A percentile compares a stretch with the other conserved stretches of the same genome.
Conservation (phyloP, 2,113 vertebrate species). For the Oryctolagus cuniculus region mOryCun1.1 NC_091450.1:66441501-66442000, state of each 20-base stretch:
- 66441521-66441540: slow-evolving; percentile 53
- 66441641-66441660: slow-evolving; percentile 75
- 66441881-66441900: not conserved
- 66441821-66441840: slow-evolving; percentile 87
- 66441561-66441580: slow-evolving; percentile 61
- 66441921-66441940: no score
- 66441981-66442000: no score
- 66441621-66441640: slow-evolving; percentile 59
- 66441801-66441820: slow-evolving; percentile 95
- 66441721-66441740: slow-evolving; percentile 88
- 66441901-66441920: not conserved
- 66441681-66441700: slow-evolving; percentile 80
- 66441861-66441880: not conserved
- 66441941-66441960: no score
- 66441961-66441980: no score
- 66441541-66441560: slow-evolving; percentile 55
- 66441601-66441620: not conserved
- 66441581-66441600: not conserved
- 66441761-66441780: slow-evolving; percentile 87
- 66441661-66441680: slow-evolving; percentile 71
- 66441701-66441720: slow-evolving; percentile 85
- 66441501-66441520: slow-evolving; percentile 27
- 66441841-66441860: not conserved
- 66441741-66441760: slow-evolving; percentile 78
- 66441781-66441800: slow-evolving; percentile 90